Evolutionary conservation across 2,113 vertebrate genomes (phyloP).

Genomic region (Nycticebus coucang): DNA sequence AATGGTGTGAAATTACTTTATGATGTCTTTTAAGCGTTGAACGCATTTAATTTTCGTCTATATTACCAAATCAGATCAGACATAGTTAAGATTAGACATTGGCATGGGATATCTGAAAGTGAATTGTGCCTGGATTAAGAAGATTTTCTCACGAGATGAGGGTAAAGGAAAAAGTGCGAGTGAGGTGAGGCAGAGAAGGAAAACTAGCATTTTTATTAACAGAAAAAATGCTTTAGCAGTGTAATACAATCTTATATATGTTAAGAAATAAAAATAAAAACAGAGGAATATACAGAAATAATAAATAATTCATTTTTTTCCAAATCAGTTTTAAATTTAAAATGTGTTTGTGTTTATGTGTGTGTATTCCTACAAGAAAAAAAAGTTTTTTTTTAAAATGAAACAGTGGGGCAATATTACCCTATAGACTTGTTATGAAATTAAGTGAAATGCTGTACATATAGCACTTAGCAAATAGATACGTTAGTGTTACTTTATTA

Average conservation of each 20-base stretch:
- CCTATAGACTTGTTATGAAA: background rate
- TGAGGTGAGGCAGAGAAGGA: background rate
- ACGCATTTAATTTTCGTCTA: background rate
- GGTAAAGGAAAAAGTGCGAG: background rate
- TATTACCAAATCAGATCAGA: background rate
- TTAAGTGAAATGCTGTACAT: background rate
- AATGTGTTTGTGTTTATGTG: background rate
- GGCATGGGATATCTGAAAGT: background rate
- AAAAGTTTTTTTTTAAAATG: background rate
- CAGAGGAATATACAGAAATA: background rate
- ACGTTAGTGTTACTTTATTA: background rate
- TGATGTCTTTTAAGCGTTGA: background rate
- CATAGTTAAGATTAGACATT: background rate
- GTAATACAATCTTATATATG: background rate
- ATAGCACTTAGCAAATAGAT: background rate
- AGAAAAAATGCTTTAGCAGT: background rate
- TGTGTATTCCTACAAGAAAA: background rate
- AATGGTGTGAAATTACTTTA: background rate
- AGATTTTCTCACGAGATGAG: background rate
- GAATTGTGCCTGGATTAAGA: background rate
- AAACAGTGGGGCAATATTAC: background rate
- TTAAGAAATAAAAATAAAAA: background rate
- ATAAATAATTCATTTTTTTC: background rate
- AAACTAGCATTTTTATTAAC: background rate
- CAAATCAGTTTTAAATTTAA: background rate